Evolutionary conservation across 2,797 vertebrate species (phyloP).

Genomic region (Apodemus agrarius): DNA sequence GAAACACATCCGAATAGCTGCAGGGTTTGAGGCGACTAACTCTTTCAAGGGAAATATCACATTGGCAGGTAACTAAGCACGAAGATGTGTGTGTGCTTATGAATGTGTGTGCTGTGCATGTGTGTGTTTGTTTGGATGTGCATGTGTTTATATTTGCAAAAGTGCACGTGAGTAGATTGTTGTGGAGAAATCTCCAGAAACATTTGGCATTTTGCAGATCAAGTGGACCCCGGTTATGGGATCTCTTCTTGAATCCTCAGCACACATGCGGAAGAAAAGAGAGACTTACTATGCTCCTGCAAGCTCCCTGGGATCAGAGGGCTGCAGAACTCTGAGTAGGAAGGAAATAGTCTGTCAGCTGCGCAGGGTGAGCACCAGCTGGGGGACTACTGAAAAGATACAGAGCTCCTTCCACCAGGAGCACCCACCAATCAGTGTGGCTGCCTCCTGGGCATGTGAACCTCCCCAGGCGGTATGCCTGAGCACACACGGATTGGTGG

Average conservation of each 20-base stretch:
- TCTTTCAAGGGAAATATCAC: conserved; percentile 72
- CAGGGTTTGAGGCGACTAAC: conserved; percentile 79
- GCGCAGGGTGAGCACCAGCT: background rate
- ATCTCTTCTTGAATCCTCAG: no score
- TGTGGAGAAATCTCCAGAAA: conserved; percentile 30
- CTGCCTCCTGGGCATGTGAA: background rate
- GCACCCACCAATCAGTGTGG: no score
- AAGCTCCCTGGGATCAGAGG: background rate
- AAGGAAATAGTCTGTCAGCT: rapidly evolving
- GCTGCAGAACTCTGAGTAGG: rapidly evolving
- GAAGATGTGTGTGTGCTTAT: no score
- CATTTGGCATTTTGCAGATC: background rate
- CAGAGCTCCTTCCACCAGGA: background rate
- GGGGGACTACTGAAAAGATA: no score
- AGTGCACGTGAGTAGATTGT: conserved; percentile 43
- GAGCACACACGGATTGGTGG: rapidly evolving
- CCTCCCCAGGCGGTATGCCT: rapidly evolving
- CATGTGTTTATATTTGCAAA: background rate
- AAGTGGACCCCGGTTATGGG: rapidly evolving
- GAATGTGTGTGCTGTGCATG: background rate
- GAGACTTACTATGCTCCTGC: background rate
- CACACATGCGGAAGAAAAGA: rapidly evolving
- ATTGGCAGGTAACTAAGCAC: conserved; percentile 34
- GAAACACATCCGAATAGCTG: conserved; percentile 74
- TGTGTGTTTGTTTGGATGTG: rapidly evolving